A percentile compares a stretch with the other conserved stretches of the same genome.
phyloP scores from a whole-genome alignment of 2,888 invertebrate species.

The Tenodera sinensis region DNA sequence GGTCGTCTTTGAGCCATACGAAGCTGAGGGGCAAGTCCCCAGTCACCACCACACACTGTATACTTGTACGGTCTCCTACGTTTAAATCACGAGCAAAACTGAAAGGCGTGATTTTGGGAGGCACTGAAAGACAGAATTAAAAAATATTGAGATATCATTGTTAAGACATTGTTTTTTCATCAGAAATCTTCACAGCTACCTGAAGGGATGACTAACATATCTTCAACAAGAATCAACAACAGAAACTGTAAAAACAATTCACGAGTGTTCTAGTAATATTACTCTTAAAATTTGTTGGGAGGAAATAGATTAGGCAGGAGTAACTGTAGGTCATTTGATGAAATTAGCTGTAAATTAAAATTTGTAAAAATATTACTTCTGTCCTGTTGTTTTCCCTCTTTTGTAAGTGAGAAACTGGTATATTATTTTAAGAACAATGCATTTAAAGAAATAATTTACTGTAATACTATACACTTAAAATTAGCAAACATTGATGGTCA shows the following conservation, averaged over 20 bases:
- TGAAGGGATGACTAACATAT: background rate
- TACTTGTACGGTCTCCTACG: slow-evolving; percentile 57
- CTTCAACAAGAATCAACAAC: background rate
- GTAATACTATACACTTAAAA: too few species aligned
- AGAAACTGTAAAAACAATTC: background rate
- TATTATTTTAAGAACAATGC: too few species aligned
- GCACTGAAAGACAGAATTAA: slow-evolving; percentile 48
- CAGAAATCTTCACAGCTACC: background rate
- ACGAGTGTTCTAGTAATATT: background rate
- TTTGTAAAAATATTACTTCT: too few species aligned
- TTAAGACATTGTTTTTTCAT: background rate
- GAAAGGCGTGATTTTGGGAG: slow-evolving; percentile 63
- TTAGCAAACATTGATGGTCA: too few species aligned
- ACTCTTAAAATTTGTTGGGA: background rate
- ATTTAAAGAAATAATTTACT: too few species aligned
- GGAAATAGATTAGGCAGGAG: background rate
- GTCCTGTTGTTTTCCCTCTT: too few species aligned
- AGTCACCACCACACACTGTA: slow-evolving; percentile 57
- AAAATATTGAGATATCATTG: slow-evolving; percentile 2
- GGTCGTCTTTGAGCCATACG: slow-evolving; percentile 58
- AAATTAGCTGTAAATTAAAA: too few species aligned
- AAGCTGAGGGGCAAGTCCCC: slow-evolving; percentile 63
- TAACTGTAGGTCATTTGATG: too few species aligned
- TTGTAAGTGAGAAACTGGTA: too few species aligned
- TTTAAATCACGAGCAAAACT: slow-evolving; percentile 60